phyloP scores from a whole-genome alignment of 2,113 vertebrate genomes.

The Sialia sialis region DNA sequence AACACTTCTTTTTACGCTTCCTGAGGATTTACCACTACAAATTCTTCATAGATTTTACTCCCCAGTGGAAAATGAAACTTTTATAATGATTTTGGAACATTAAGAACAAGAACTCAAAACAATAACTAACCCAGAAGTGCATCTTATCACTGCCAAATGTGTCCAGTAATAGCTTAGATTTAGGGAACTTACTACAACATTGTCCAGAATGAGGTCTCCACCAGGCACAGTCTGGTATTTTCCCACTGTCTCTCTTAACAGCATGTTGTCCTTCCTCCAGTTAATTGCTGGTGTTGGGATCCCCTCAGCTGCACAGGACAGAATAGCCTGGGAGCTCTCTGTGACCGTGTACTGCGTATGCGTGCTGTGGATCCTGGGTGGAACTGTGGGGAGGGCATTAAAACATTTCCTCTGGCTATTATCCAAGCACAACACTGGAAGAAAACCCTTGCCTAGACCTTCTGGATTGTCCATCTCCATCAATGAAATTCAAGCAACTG shows the following conservation, averaged over 20 bases:
- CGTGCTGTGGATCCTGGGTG: conserved; percentile 80
- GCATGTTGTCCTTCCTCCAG: conserved; percentile 82
- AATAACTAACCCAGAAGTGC: background rate
- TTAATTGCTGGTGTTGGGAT: conserved; percentile 82
- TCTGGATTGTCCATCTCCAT: background rate
- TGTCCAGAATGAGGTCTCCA: conserved; percentile 86
- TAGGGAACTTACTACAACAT: conserved; percentile 76
- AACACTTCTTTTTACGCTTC: background rate
- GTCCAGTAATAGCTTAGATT: background rate
- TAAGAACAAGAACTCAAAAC: background rate
- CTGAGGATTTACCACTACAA: background rate
- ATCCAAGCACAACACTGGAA: background rate
- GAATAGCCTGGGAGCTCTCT: conserved; percentile 76
- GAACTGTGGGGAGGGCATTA: conserved; percentile 72
- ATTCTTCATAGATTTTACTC: background rate
- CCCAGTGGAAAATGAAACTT: background rate
- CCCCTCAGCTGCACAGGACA: conserved; percentile 85
- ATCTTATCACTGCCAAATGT: background rate
- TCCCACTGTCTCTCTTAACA: conserved; percentile 70
- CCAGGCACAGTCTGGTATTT: conserved; percentile 79
- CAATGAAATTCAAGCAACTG: background rate
- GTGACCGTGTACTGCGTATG: conserved; percentile 69
- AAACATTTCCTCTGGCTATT: background rate
- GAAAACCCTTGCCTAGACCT: background rate
- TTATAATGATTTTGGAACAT: background rate